phyloP scores from a whole-genome alignment of 2,797 vertebrate species.

The Microctenopoma lineatum region DNA sequence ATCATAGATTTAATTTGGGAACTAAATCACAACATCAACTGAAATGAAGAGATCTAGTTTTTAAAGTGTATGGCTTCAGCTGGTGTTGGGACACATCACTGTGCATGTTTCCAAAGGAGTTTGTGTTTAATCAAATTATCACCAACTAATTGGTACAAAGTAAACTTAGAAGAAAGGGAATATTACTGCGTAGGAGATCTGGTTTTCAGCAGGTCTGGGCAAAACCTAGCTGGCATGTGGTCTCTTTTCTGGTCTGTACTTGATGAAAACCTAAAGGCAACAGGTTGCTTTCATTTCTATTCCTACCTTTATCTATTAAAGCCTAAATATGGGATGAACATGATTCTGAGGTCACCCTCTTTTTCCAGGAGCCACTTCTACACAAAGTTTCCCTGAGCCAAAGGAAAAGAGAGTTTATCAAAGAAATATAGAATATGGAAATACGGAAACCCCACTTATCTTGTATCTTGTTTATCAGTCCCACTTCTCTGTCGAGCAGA shows the following conservation, averaged over 20 bases:
- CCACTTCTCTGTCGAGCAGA: neutral
- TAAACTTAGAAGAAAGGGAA: neutral
- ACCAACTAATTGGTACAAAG: neutral
- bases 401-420: neutral
- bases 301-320: too few relatives aligned
- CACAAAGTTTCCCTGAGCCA: neutral
- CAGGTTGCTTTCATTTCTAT: too few relatives aligned
- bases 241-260: neutral
- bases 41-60: neutral
- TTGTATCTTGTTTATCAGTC: neutral
- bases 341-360: too few relatives aligned
- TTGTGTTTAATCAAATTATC: neutral
- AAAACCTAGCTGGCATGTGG: neutral
- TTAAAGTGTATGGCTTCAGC: neutral
- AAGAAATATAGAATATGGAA: neutral
- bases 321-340: too few relatives aligned
- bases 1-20: neutral
- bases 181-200: too few relatives aligned
- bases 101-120: neutral
- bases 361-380: neutral
- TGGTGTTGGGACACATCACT: neutral
- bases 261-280: neutral
- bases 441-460: neutral
- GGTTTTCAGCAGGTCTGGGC: too few relatives aligned
- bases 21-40: neutral